Conservation (phyloP, 2,113 vertebrate genomes). For the Jaculus jaculus region DNA sequence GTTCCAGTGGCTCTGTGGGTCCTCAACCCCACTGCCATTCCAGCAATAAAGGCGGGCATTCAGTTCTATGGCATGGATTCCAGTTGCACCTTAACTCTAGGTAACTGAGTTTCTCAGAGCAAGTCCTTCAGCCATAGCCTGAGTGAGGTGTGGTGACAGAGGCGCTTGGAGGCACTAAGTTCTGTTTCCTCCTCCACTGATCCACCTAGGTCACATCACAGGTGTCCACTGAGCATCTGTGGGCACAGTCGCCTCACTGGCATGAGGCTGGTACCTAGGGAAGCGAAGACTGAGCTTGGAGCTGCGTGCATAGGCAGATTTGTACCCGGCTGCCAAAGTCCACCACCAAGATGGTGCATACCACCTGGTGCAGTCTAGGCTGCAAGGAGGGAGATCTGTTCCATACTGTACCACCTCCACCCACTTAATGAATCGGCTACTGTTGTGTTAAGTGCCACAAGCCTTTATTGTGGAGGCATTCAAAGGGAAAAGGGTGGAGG, state of each 20-base stretch:
- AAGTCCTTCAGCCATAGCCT: too few relatives aligned
- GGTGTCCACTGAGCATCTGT: too few relatives aligned
- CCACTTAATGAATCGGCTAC: not conserved
- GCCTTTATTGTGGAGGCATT: not conserved
- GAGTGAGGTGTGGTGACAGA: not conserved
- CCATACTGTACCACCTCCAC: not conserved
- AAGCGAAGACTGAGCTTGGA: not conserved
- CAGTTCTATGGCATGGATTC: not conserved
- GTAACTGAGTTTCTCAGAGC: not conserved
- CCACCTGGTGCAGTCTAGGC: too few relatives aligned
- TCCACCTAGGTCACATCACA: not conserved
- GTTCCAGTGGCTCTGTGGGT: not conserved
- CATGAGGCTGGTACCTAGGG: accelerated
- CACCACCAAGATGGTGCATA: not conserved
- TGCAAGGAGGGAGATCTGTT: not conserved
- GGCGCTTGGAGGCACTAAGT: not conserved
- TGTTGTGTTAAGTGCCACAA: not conserved
- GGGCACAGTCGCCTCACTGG: not conserved
- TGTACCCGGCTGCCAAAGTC: not conserved
- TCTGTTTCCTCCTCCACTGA: accelerated
- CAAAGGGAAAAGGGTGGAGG: too few relatives aligned
- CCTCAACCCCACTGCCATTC: not conserved
- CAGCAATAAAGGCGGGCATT: not conserved
- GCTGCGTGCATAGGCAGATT: accelerated
- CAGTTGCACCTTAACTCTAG: not conserved